These are phyloP conservation scores for Ochotona curzoniae DNA, from an alignment of 2,113 vertebrate species.

Conservation along the genomic window DNA sequence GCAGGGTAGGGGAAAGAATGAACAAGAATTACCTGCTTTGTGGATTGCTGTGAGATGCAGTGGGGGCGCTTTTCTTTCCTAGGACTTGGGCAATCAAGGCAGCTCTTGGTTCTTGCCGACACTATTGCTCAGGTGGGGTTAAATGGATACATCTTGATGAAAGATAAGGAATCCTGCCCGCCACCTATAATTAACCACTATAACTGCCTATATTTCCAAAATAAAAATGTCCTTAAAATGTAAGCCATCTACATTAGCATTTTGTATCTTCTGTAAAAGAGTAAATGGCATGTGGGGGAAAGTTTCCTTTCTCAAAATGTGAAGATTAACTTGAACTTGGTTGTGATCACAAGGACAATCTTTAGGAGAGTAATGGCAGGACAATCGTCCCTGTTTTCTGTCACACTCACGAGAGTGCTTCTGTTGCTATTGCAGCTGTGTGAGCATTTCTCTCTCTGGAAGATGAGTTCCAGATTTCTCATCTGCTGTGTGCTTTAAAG, in stretches of 20 bases:
- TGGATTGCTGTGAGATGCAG: neutral
- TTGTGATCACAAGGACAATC: constrained; percentile 64
- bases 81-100: neutral
- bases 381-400: constrained; percentile 22
- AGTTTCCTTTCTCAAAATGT: constrained; percentile 40
- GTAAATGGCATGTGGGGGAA: neutral
- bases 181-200: constrained; percentile 51
- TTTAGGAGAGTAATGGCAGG: constrained; percentile 35
- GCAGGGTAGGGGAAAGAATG: neutral
- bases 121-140: neutral
- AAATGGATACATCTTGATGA: constrained; percentile 28
- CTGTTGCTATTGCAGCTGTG: constrained; percentile 46
- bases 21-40: neutral
- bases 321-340: constrained; percentile 57
- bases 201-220: constrained; percentile 52
- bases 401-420: constrained; percentile 6
- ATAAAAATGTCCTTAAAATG: constrained; percentile 65
- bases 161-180: constrained; percentile 15
- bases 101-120: neutral
- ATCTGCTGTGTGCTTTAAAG: constrained; percentile 43
- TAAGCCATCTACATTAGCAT: constrained; percentile 55
- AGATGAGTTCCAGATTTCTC: constrained; percentile 53
- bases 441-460: constrained; percentile 35
- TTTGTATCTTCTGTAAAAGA: constrained; percentile 52
- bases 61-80: neutral